Conservation (phyloP, 1,140 invertebrate species). For the Heliconius eleuchia region DNA sequence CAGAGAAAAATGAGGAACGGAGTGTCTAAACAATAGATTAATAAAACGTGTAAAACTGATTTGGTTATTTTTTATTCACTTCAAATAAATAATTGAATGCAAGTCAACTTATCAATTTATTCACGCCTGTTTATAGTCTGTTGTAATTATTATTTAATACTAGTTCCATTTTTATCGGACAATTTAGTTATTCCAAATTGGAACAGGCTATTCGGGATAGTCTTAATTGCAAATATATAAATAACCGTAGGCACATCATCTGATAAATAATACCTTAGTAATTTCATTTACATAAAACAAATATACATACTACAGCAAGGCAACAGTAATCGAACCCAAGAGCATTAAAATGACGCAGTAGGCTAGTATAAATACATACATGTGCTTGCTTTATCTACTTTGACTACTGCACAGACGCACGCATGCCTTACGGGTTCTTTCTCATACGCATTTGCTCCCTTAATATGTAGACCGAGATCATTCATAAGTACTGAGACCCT, state of each 20-base stretch:
- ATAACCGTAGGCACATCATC: too few relatives aligned
- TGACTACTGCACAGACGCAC: conserved; percentile 31
- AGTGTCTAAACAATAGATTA: too few relatives aligned
- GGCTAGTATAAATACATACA: conserved; percentile 24
- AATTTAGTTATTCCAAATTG: background rate
- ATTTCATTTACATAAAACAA: too few relatives aligned
- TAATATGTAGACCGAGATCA: conserved; percentile 29
- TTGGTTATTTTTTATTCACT: too few relatives aligned
- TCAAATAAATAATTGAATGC: too few relatives aligned
- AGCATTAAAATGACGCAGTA: conserved; percentile 5
- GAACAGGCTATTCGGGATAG: background rate
- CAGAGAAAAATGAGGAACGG: too few relatives aligned
- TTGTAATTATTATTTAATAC: background rate
- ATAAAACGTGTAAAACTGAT: too few relatives aligned
- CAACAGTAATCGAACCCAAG: background rate
- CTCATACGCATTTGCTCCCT: conserved; percentile 34
- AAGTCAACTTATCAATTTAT: too few relatives aligned
- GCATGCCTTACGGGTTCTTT: conserved; percentile 35
- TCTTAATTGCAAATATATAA: background rate
- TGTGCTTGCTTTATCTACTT: conserved; percentile 33
- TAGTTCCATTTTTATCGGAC: background rate
- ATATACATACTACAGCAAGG: background rate
- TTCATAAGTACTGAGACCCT: conserved; percentile 20
- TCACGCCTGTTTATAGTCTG: background rate
- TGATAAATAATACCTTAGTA: too few relatives aligned